Percentiles rank a stretch among this genome's conserved stretches.
Evolutionary conservation across 1,140 invertebrate species (phyloP).

Genomic region (Drosophila takahashii): DNA sequence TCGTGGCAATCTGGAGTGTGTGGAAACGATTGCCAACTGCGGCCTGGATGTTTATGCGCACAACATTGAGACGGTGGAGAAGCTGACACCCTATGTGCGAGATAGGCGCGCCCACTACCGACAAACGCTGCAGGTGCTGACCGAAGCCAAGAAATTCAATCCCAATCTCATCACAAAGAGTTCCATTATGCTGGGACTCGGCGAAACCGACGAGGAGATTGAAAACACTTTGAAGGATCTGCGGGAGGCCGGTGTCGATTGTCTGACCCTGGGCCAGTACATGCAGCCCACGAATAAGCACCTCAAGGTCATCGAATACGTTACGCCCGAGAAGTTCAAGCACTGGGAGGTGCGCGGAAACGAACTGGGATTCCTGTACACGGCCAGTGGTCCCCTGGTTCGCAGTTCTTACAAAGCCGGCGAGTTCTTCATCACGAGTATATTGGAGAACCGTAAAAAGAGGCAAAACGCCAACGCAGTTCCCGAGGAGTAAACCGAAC

Average conservation of each 20-base stretch:
- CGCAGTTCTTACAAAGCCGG: slow-evolving; percentile 99
- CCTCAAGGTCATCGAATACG: slow-evolving; percentile 98
- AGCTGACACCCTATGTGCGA: slow-evolving; percentile 94
- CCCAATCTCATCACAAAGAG: slow-evolving; percentile 97
- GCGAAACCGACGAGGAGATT: slow-evolving; percentile 97
- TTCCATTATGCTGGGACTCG: slow-evolving; percentile 99
- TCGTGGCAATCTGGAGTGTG: slow-evolving; percentile 91
- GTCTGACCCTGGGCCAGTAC: slow-evolving; percentile 98
- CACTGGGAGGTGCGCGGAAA: slow-evolving; percentile 95
- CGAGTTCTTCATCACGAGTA: slow-evolving; percentile 94
- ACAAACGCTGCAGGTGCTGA: slow-evolving; percentile 94
- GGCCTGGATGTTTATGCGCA: slow-evolving; percentile 98
- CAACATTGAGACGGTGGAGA: slow-evolving; percentile 98
- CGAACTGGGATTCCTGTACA: slow-evolving; percentile 97
- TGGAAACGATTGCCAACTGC: slow-evolving; percentile 91
- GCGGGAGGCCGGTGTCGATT: slow-evolving; percentile 93
- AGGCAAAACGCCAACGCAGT: background rate
- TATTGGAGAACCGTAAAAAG: slow-evolving; percentile 87
- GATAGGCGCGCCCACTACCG: slow-evolving; percentile 92
- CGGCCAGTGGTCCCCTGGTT: slow-evolving; percentile 98
- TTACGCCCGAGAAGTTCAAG: slow-evolving; percentile 97
- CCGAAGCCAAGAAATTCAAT: slow-evolving; percentile 92
- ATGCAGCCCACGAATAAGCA: slow-evolving; percentile 99
- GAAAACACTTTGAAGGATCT: slow-evolving; percentile 95
- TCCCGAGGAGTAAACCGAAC: slow-evolving; percentile 1